phyloP scores from a whole-genome alignment of 1,140 invertebrate genomes.

The Drosophila tsacasi region DNA sequence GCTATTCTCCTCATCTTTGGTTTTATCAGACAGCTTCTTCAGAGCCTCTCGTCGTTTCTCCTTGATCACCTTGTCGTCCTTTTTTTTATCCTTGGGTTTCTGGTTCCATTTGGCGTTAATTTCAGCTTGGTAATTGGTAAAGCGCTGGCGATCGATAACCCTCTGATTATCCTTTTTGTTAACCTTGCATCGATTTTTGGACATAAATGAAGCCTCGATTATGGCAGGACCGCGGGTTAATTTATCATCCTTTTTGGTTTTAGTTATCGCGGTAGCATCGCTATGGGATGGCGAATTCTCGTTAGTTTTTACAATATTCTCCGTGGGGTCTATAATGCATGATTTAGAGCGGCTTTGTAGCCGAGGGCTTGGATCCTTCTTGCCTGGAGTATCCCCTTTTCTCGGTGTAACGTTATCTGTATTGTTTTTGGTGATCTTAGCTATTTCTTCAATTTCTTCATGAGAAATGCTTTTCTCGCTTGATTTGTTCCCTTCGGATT shows the following conservation, averaged over 20 bases:
- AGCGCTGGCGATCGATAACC: constrained; percentile 39
- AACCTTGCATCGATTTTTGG: constrained; percentile 51
- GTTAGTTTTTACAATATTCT: not conserved
- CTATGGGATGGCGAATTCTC: constrained; percentile 35
- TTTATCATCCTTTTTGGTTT: no score
- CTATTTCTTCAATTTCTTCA: not conserved
- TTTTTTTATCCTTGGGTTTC: constrained; percentile 52
- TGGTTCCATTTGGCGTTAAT: constrained; percentile 4
- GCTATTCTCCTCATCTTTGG: not conserved
- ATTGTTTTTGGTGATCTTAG: not conserved
- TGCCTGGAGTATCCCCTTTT: not conserved
- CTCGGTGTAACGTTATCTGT: not conserved
- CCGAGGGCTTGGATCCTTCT: not conserved
- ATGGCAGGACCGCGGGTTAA: constrained; percentile 31
- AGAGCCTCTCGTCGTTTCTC: constrained; percentile 64
- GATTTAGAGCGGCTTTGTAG: constrained; percentile 10
- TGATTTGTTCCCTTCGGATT: not conserved
- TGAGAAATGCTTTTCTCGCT: not conserved
- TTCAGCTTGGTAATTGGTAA: constrained; percentile 12
- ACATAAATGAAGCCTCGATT: constrained; percentile 60
- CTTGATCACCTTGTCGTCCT: constrained; percentile 37
- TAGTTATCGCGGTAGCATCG: not conserved
- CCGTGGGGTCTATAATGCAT: not conserved
- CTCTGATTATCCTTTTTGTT: constrained; percentile 1
- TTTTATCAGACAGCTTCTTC: constrained; percentile 57